Conservation (phyloP, 2,888 invertebrate genomes). For the Thymelicus acteon region DNA sequence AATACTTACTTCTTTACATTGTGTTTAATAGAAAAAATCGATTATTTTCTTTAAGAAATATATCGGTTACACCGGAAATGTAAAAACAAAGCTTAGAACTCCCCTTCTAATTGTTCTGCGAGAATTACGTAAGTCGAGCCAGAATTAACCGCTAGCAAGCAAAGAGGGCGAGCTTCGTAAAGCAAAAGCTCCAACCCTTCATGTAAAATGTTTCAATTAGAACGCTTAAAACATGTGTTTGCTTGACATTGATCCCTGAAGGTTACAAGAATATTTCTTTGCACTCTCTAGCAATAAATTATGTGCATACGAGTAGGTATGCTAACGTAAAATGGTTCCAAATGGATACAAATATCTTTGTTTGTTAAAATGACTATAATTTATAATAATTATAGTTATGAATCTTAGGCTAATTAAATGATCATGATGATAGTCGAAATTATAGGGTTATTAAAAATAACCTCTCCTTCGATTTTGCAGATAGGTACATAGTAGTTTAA, state of each 20-base stretch:
- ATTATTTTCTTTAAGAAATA: background rate
- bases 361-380: no score
- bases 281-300: conserved; percentile 64
- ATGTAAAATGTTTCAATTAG: conserved; percentile 78
- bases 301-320: conserved; percentile 26
- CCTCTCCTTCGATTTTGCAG: no score
- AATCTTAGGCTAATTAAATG: no score
- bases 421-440: no score
- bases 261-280: conserved; percentile 64
- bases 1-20: conserved; percentile 60
- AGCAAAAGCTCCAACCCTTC: conserved; percentile 78
- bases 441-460: no score
- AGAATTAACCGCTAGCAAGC: conserved; percentile 56
- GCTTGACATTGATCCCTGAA: conserved; percentile 68
- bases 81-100: conserved; percentile 73
- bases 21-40: conserved; percentile 15
- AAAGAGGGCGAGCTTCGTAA: conserved; percentile 68
- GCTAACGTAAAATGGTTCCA: no score
- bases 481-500: no score
- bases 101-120: conserved; percentile 62
- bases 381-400: no score
- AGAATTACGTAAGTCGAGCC: conserved; percentile 71
- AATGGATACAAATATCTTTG: no score
- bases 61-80: conserved; percentile 61
- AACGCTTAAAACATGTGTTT: conserved; percentile 79